These are phyloP conservation scores for Aplochiton taeniatus DNA, from an alignment of 2,797 vertebrate genomes.

Conservation along the genomic window DNA sequence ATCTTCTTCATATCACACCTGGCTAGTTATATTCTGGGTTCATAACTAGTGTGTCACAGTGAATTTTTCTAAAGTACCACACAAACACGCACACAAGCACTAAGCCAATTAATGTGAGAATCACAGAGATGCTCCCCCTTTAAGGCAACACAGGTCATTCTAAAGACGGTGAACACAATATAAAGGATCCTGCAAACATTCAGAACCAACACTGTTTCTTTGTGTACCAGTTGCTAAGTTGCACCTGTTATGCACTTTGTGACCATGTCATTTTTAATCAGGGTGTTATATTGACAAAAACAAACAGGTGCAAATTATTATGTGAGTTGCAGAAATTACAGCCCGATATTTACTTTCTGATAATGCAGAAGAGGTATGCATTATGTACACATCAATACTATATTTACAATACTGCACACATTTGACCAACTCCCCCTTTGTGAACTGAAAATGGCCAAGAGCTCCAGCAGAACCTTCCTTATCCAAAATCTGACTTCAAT, in stretches of 20 bases:
- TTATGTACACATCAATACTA: conserved; percentile 69
- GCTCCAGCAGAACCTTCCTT: conserved; percentile 8
- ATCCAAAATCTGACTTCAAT: no score
- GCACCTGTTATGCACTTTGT: conserved; percentile 38
- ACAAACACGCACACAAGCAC: no score
- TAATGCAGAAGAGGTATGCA: conserved; percentile 59
- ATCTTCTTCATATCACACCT: no score
- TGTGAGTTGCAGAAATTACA: conserved; percentile 38
- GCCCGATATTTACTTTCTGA: conserved; percentile 55
- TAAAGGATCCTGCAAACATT: conserved; percentile 54
- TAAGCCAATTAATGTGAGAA: conserved; percentile 22
- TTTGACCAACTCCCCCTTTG: conserved; percentile 31
- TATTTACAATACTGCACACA: conserved; percentile 57
- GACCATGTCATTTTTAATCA: no score
- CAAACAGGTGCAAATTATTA: conserved; percentile 39
- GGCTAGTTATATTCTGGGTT: no score
- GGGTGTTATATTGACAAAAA: conserved; percentile 4
- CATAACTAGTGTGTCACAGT: no score
- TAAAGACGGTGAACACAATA: conserved; percentile 63
- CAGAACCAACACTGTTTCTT: conserved; percentile 41
- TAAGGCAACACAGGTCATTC: conserved; percentile 82
- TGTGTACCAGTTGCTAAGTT: conserved; percentile 35
- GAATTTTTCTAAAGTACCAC: no score
- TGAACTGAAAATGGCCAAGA: conserved; percentile 24
- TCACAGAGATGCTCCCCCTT: conserved; percentile 61